Evolutionary conservation across 1,140 invertebrate genomes (phyloP).

Genomic region (Drosophila subobscura): DNA sequence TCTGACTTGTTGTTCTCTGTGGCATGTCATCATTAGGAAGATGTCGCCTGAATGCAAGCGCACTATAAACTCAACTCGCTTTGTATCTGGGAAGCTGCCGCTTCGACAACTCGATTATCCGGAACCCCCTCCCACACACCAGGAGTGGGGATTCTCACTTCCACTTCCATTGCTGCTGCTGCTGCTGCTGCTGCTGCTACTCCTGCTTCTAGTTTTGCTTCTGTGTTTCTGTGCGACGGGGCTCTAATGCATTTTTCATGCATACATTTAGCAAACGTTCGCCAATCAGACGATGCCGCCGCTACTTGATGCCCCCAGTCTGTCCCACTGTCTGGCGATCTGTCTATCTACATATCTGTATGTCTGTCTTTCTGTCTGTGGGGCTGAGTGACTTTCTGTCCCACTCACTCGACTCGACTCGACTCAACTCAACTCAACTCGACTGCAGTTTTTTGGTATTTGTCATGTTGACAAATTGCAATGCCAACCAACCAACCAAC

Average conservation of each 20-base stretch:
- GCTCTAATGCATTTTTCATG: conserved; percentile 77
- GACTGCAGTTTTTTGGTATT: conserved; percentile 50
- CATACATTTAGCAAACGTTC: conserved; percentile 73
- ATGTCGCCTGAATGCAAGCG: conserved; percentile 56
- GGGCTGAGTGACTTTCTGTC: conserved; percentile 21
- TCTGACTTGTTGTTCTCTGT: conserved; percentile 50
- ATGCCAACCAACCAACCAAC: conserved; percentile 32
- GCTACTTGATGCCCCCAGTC: conserved; percentile 51
- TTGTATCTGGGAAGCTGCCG: conserved; percentile 19
- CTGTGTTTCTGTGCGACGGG: conserved; percentile 22
- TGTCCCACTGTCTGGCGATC: neutral
- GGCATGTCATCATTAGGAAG: conserved; percentile 71
- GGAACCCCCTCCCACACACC: neutral
- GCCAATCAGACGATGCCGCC: conserved; percentile 62
- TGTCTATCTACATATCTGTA: neutral
- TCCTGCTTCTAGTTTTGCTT: conserved; percentile 27
- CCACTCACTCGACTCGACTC: neutral
- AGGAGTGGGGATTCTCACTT: neutral
- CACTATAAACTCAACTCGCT: conserved; percentile 48
- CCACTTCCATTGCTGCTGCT: neutral
- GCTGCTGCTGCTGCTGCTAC: neutral
- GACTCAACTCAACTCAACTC: conserved; percentile 23
- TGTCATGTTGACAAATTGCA: conserved; percentile 73
- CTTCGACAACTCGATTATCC: neutral
- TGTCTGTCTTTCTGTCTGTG: neutral